These are phyloP conservation scores for Drosophila paramelanica DNA, from an alignment of 2,888 invertebrate genomes.

Conservation along the genomic window DNA sequence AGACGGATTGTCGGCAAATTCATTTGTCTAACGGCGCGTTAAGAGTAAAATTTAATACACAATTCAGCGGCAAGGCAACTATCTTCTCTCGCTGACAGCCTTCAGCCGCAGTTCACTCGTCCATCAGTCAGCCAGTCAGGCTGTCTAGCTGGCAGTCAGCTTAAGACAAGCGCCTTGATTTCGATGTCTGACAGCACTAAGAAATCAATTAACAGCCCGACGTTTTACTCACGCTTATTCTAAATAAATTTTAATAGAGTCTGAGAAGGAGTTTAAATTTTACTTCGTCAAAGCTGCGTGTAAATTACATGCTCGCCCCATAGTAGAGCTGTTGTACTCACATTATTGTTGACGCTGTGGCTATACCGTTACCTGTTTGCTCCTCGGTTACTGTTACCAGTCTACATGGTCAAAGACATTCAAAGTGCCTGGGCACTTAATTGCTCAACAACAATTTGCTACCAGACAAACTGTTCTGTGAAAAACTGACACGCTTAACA, in stretches of 20 bases:
- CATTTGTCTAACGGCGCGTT: slow-evolving; percentile 62
- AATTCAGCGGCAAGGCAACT: slow-evolving; percentile 23
- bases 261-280: neutral
- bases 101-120: slow-evolving; percentile 37
- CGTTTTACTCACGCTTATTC: slow-evolving; percentile 7
- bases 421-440: no score
- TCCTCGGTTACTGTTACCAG: no score
- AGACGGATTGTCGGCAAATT: slow-evolving; percentile 38
- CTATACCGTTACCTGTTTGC: neutral
- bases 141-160: slow-evolving; percentile 25
- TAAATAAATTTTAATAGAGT: neutral
- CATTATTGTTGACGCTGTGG: neutral
- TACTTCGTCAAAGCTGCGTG: no score
- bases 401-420: no score
- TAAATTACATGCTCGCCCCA: no score
- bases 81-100: slow-evolving; percentile 26
- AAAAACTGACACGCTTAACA: neutral
- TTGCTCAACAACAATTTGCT: no score
- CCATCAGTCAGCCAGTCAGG: slow-evolving; percentile 23
- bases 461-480: no score
- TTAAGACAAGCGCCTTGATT: slow-evolving; percentile 21
- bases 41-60: slow-evolving; percentile 54
- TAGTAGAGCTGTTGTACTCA: no score
- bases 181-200: slow-evolving; percentile 30
- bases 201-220: slow-evolving; percentile 44